Percentiles rank a stretch among this genome's conserved stretches.
phyloP scores from a whole-genome alignment of 2,113 vertebrate genomes.

The Actinemys pallida region DNA sequence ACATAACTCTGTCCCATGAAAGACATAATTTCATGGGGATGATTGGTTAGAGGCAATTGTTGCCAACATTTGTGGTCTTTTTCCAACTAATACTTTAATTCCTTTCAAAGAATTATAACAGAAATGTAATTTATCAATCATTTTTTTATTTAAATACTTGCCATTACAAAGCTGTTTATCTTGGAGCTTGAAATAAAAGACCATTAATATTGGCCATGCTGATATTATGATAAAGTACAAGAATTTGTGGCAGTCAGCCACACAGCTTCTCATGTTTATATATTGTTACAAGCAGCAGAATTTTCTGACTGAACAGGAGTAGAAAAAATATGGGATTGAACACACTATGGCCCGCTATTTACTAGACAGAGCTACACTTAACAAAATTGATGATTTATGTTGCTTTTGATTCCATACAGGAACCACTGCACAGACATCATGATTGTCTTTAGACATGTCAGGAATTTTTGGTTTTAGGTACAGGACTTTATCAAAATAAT shows the following conservation, averaged over 20 bases:
- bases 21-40: not conserved
- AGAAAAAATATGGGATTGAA: not conserved
- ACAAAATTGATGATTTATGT: not conserved
- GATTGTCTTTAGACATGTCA: not conserved
- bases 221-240: slow-evolving; percentile 45
- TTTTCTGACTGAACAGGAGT: not conserved
- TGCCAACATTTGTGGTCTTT: not conserved
- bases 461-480: not conserved
- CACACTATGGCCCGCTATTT: not conserved
- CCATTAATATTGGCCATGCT: slow-evolving; percentile 17
- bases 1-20: not conserved
- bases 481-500: not conserved
- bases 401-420: not conserved
- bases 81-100: not conserved
- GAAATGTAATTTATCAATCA: not conserved
- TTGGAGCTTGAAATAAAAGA: slow-evolving; percentile 51
- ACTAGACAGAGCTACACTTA: not conserved
- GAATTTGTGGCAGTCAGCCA: slow-evolving; percentile 45
- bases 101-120: slow-evolving; percentile 20
- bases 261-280: not conserved
- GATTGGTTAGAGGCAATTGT: not conserved
- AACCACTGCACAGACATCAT: not conserved
- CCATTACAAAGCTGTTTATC: slow-evolving; percentile 21
- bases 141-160: slow-evolving; percentile 12
- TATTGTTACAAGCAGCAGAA: slow-evolving; percentile 1